These are phyloP conservation scores for Pristiophorus japonicus DNA, from an alignment of 2,113 vertebrate genomes.

Conservation along the genomic window DNA sequence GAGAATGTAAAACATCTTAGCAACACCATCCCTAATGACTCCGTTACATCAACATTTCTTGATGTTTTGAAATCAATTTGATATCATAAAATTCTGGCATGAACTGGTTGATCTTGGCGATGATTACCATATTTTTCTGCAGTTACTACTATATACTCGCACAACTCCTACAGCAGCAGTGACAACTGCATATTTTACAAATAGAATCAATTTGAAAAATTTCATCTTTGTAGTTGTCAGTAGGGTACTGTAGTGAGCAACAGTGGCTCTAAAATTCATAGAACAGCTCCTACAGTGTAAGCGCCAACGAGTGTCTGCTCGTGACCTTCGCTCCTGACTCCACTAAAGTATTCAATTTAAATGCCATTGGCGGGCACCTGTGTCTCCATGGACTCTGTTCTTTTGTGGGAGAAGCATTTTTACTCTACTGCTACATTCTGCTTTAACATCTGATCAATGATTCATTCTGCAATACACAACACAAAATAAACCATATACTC, in stretches of 20 bases:
- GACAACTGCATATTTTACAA: background rate
- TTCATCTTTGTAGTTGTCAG: background rate
- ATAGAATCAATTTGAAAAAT: background rate
- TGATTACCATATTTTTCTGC: background rate
- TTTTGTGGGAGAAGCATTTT: background rate
- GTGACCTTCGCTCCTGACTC: background rate
- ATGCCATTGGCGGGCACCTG: background rate
- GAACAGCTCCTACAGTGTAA: background rate
- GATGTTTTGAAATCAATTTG: background rate
- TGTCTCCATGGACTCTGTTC: background rate
- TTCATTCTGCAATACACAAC: background rate
- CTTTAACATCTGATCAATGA: background rate
- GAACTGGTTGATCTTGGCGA: background rate
- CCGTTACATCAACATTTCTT: background rate
- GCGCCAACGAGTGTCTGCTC: background rate
- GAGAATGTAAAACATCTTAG: no score
- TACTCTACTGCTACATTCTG: background rate
- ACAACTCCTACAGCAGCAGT: background rate
- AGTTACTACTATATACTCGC: background rate
- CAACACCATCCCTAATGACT: background rate
- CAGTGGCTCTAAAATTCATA: background rate
- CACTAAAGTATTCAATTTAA: background rate
- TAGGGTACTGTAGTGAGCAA: background rate
- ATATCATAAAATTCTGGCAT: background rate
- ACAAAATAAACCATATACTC: background rate